phyloP scores from a whole-genome alignment of 2,888 invertebrate genomes.

The Bibio marci region DNA sequence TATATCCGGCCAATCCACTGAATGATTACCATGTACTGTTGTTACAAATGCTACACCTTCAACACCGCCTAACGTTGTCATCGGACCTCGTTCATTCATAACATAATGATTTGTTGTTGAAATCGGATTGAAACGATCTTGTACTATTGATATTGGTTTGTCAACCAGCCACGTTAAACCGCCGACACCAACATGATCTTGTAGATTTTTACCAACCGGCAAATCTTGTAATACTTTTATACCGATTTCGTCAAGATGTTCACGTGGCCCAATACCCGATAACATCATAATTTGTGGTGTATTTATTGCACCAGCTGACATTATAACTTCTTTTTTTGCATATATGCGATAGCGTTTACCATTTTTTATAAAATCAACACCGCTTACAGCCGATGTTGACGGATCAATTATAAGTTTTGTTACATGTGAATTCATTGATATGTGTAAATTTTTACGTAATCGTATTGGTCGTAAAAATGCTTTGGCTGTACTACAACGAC shows the following conservation, averaged over 20 bases:
- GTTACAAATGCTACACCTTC: conserved; percentile 79
- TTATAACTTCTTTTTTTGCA: conserved; percentile 67
- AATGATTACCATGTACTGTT: conserved; percentile 62
- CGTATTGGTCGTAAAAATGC: conserved; percentile 69
- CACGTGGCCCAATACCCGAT: conserved; percentile 63
- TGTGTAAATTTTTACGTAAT: conserved; percentile 58
- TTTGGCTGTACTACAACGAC: conserved; percentile 73
- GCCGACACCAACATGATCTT: conserved; percentile 79
- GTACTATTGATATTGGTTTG: conserved; percentile 68
- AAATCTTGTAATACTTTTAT: conserved; percentile 60
- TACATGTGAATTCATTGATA: conserved; percentile 63
- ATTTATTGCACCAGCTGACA: conserved; percentile 83
- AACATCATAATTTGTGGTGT: conserved; percentile 83
- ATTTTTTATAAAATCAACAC: conserved; percentile 62
- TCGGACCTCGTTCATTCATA: conserved; percentile 59
- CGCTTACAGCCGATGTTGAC: conserved; percentile 53
- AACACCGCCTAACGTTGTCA: conserved; percentile 75
- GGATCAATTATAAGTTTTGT: conserved; percentile 60
- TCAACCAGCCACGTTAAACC: conserved; percentile 40
- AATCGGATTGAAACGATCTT: conserved; percentile 58
- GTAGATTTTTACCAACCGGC: conserved; percentile 64
- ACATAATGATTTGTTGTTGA: conserved; percentile 69
- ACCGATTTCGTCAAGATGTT: conserved; percentile 49
- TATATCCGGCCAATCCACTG: conserved; percentile 69
- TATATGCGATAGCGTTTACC: conserved; percentile 50